phyloP scores from a whole-genome alignment of 2,113 vertebrate genomes.

The Poecilia latipinna region DNA sequence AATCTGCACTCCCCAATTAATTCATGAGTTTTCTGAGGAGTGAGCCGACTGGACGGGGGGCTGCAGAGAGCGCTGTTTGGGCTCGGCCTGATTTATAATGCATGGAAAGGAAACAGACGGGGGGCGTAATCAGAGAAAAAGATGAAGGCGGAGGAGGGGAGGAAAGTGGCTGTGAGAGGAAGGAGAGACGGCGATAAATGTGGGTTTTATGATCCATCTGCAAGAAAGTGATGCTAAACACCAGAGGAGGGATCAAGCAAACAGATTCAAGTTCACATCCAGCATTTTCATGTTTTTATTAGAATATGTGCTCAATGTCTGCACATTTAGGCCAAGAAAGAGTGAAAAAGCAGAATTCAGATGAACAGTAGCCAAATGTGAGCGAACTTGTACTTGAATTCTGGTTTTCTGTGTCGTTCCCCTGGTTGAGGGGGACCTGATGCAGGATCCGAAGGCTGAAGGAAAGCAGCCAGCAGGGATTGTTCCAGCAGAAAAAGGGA shows the following conservation, averaged over 20 bases:
- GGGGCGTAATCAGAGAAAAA: background rate
- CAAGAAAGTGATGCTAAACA: background rate
- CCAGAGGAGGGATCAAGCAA: background rate
- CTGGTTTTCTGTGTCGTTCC: background rate
- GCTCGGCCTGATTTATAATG: conserved; percentile 27
- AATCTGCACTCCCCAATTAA: conserved; percentile 6
- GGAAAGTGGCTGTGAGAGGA: background rate
- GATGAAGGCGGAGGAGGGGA: background rate
- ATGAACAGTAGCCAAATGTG: background rate
- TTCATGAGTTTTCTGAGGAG: conserved; percentile 5
- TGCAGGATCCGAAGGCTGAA: background rate
- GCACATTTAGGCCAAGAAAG: background rate
- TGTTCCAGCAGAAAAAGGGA: background rate
- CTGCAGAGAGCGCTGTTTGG: conserved; percentile 20
- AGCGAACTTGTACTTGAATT: background rate
- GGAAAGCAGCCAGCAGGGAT: background rate
- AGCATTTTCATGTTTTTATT: background rate
- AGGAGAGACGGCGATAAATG: background rate
- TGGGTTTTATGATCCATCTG: background rate
- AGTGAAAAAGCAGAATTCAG: background rate
- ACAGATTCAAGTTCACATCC: too few species aligned
- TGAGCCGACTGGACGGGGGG: conserved; percentile 1
- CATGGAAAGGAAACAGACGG: background rate
- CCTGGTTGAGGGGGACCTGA: background rate
- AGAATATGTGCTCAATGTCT: background rate